Percentiles rank a stretch among this genome's conserved stretches.
Evolutionary conservation across 2,888 invertebrate species (phyloP).

Genomic region (Microchrysa polita): DNA sequence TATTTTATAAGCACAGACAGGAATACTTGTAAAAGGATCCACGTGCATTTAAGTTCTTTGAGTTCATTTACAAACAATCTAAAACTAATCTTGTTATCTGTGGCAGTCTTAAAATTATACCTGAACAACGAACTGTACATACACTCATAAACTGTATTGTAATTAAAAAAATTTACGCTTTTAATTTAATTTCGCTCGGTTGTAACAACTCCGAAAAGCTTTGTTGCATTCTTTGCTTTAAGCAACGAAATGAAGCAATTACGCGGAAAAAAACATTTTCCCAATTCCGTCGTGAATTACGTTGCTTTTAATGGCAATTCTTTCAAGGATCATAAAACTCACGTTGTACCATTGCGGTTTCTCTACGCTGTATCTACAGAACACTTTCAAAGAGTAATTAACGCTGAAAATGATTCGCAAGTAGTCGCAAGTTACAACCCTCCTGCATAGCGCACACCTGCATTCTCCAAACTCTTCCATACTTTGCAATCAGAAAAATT

Average conservation of each 20-base stretch:
- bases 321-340: conserved; percentile 24
- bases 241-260: not conserved
- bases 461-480: not conserved
- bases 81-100: no score
- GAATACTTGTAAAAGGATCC: no score
- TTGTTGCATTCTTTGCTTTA: no score
- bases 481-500: conserved; percentile 10
- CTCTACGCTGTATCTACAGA: not conserved
- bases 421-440: not conserved
- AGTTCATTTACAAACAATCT: no score
- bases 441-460: not conserved
- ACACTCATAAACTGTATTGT: no score
- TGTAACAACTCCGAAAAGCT: no score
- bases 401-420: conserved; percentile 12
- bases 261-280: not conserved
- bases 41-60: no score
- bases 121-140: no score
- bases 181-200: no score
- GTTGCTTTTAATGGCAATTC: not conserved
- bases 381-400: conserved; percentile 16
- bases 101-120: no score
- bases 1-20: no score
- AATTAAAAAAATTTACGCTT: no score
- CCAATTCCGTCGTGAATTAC: not conserved
- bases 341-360: not conserved